Conservation (phyloP, 2,888 invertebrate genomes). For the Diabrotica balteata region DNA sequence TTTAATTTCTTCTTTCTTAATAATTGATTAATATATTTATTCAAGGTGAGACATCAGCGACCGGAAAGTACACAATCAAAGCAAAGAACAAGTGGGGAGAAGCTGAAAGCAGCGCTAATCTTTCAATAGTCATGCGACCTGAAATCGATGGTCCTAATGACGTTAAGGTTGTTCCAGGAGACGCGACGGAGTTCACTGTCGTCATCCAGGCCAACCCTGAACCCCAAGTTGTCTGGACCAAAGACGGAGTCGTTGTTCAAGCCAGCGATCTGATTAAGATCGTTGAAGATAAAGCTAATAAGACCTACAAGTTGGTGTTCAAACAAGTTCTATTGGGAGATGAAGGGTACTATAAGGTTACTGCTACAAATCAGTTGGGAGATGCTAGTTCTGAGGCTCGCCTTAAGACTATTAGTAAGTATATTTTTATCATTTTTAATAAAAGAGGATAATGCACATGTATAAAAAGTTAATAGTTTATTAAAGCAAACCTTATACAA, state of each 20-base stretch:
- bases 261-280: conserved; percentile 67
- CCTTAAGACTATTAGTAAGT: conserved; percentile 77
- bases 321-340: conserved; percentile 75
- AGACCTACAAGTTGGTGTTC: conserved; percentile 74
- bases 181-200: conserved; percentile 78
- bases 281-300: conserved; percentile 68
- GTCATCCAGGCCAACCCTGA: conserved; percentile 88
- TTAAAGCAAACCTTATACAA: no score
- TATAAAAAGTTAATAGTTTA: no score
- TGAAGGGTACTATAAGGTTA: conserved; percentile 79
- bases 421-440: conserved; percentile 2
- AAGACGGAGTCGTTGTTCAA: conserved; percentile 70
- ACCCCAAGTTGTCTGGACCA: conserved; percentile 86
- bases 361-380: conserved; percentile 80
- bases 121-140: conserved; percentile 81
- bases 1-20: no score
- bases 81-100: conserved; percentile 84
- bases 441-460: no score
- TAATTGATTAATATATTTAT: neutral
- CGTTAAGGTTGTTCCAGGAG: conserved; percentile 76
- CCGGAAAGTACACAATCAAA: conserved; percentile 81
- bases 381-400: conserved; percentile 73
- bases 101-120: conserved; percentile 73
- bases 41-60: conserved; percentile 74
- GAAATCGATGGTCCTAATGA: conserved; percentile 81